Evolutionary conservation across 2,888 invertebrate species (phyloP).

Genomic region (Tachina fera): DNA sequence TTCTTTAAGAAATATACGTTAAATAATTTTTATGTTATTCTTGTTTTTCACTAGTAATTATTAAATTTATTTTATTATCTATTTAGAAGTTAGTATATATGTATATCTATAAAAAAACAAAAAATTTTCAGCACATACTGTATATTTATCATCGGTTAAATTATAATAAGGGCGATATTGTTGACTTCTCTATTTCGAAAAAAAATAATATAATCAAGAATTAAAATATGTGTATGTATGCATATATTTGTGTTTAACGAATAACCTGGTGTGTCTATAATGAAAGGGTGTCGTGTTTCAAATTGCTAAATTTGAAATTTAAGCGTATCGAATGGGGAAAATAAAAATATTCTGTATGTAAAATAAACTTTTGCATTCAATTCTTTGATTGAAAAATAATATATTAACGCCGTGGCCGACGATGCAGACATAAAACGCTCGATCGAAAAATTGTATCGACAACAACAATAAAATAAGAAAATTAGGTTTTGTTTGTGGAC

Average conservation of each 20-base stretch:
- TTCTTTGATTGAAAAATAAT: background rate
- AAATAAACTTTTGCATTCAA: background rate
- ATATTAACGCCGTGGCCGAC: background rate
- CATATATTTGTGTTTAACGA: background rate
- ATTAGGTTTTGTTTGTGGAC: too few relatives aligned
- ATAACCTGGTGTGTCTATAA: slow-evolving; percentile 9
- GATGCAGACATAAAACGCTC: too few relatives aligned
- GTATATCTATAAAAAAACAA: slow-evolving; percentile 46
- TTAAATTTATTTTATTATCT: slow-evolving; percentile 46
- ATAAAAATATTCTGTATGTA: background rate
- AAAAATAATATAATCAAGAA: slow-evolving; percentile 11
- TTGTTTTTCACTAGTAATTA: slow-evolving; percentile 64
- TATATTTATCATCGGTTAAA: slow-evolving; percentile 11
- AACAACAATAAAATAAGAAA: too few relatives aligned
- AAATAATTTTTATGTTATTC: slow-evolving; percentile 68
- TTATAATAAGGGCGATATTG: slow-evolving; percentile 21
- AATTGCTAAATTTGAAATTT: background rate
- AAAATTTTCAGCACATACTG: slow-evolving; percentile 23
- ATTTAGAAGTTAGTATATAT: slow-evolving; percentile 31
- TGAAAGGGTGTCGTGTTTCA: background rate
- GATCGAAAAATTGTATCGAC: too few relatives aligned
- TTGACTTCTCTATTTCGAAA: slow-evolving; percentile 8
- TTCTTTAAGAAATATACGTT: slow-evolving; percentile 82
- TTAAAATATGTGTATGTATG: background rate
- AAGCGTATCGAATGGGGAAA: background rate